Evolutionary conservation across 2,888 invertebrate genomes (phyloP).

Genomic region (Diaprepes abbreviatus): DNA sequence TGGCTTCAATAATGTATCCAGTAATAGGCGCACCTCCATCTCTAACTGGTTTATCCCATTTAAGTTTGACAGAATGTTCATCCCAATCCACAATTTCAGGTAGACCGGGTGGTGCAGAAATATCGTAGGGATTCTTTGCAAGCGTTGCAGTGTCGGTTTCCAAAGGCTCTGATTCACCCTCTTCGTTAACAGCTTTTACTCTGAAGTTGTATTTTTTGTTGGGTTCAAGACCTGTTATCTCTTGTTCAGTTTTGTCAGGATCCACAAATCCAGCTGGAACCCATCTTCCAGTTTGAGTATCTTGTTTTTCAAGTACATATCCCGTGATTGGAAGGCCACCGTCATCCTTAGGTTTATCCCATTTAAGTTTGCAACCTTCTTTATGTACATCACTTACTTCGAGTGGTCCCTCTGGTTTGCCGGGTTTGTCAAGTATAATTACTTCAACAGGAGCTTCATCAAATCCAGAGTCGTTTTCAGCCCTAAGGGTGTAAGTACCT

Average conservation of each 20-base stretch:
- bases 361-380: conserved; percentile 92
- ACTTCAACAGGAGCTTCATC: conserved; percentile 97
- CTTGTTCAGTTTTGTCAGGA: conserved; percentile 85
- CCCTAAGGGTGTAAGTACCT: conserved; percentile 91
- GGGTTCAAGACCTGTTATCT: conserved; percentile 91
- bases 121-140: conserved; percentile 98
- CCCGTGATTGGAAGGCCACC: conserved; percentile 93
- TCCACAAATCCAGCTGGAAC: conserved; percentile 88
- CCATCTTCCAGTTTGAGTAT: conserved; percentile 89
- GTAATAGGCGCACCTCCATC: conserved; percentile 96
- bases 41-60: conserved; percentile 91
- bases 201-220: conserved; percentile 98
- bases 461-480: conserved; percentile 92
- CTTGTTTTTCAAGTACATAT: conserved; percentile 96
- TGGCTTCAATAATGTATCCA: conserved; percentile 92
- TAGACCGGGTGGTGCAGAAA: conserved; percentile 89
- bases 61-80: conserved; percentile 89
- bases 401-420: conserved; percentile 91
- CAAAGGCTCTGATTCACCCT: conserved; percentile 96
- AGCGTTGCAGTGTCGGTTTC: conserved; percentile 89
- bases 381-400: conserved; percentile 92
- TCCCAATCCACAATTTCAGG: conserved; percentile 93
- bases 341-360: conserved; percentile 97
- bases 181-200: conserved; percentile 96
- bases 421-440: conserved; percentile 85